Evolutionary conservation across 2,888 invertebrate species (phyloP), one percentile per base, ranked within the genome.

Genomic region (Parthenolecanium corni): DNA sequence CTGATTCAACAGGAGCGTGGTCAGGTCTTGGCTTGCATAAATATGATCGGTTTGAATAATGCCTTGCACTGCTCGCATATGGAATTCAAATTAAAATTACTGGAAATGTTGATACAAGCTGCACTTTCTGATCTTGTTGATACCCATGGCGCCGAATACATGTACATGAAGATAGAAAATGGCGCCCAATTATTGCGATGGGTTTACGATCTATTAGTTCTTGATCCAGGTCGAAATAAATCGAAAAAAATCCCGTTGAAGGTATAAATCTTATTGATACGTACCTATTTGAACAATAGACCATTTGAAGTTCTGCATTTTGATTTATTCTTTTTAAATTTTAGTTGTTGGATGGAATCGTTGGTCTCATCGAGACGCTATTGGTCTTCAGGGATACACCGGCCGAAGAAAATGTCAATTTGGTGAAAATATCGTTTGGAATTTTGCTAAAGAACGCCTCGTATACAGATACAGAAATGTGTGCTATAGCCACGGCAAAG

Each of bases 81-180:
- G 31, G 77, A 79, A 62, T 68, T 82, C 63, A 77, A 80, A 66
- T 70, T 81, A 47, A 74, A 77, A 5, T 74, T 82, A 54, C 70
- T 82, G 51, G 81, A 82, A 72, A 77, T 80, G 77, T 77, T 79
- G 56, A 75, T 81, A 1, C 79, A 81, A 69, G 79, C 79, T 1
- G 78, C 79, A 40, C 73, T 80, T 14, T 74, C 76, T 38, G 81
- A 82, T 69, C 73, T 81, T n/a, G 76, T 77, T 24, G 79, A 79
- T 65, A 79, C 77, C 53, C 61, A 66, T 31, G 66, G 64, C 71
- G 12, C 69, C 72, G 58, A 68, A 52, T 20, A 62, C 14, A 18
- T 21, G 18, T 69, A 70, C 44, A 71, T 72, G 11, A 75, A 76
- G 67, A 76, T 77, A 66, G 78, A 79, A 72, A 81, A 81, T 70